These are phyloP conservation scores for Alces alces DNA, from an alignment of 2,113 vertebrate genomes.

Conservation along the genomic window DNA sequence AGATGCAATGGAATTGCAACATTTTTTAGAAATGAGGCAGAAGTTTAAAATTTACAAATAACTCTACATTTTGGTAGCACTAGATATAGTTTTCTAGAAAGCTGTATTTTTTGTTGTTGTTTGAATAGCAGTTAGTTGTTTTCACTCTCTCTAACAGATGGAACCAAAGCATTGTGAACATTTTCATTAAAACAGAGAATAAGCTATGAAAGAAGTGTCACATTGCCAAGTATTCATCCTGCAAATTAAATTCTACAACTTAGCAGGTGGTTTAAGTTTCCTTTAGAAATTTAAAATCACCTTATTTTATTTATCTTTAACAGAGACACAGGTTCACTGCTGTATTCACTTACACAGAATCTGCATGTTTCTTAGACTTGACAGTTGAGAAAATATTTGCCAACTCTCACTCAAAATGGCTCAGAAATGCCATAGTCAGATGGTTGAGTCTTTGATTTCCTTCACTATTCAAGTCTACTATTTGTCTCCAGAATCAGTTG, in stretches of 20 bases:
- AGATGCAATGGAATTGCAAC: slow-evolving; percentile 74
- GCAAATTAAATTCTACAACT: slow-evolving; percentile 83
- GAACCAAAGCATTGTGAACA: slow-evolving; percentile 79
- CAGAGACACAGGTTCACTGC: slow-evolving; percentile 59
- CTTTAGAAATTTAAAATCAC: slow-evolving; percentile 77
- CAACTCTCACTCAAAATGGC: slow-evolving; percentile 55
- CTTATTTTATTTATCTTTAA: slow-evolving; percentile 70
- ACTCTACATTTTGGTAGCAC: slow-evolving; percentile 76
- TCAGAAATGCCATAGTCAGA: slow-evolving; percentile 51
- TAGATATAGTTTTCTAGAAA: slow-evolving; percentile 80
- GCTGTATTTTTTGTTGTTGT: slow-evolving; percentile 78
- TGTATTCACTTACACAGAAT: slow-evolving; percentile 43
- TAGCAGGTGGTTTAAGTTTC: slow-evolving; percentile 76
- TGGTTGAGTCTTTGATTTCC: slow-evolving; percentile 42
- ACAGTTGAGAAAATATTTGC: slow-evolving; percentile 71
- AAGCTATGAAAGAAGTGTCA: slow-evolving; percentile 81
- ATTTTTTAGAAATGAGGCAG: slow-evolving; percentile 60
- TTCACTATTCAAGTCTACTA: slow-evolving; percentile 18
- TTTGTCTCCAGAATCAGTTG: slow-evolving; percentile 38
- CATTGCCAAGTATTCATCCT: slow-evolving; percentile 83
- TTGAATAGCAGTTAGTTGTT: slow-evolving; percentile 81
- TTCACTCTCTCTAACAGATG: slow-evolving; percentile 83
- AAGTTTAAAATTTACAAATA: slow-evolving; percentile 80
- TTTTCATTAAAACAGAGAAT: slow-evolving; percentile 85
- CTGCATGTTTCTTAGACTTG: slow-evolving; percentile 56